Percentiles rank a stretch among this genome's conserved stretches.
Evolutionary conservation across 2,888 invertebrate species (phyloP).

Genomic region (Argyra leucocephala): DNA sequence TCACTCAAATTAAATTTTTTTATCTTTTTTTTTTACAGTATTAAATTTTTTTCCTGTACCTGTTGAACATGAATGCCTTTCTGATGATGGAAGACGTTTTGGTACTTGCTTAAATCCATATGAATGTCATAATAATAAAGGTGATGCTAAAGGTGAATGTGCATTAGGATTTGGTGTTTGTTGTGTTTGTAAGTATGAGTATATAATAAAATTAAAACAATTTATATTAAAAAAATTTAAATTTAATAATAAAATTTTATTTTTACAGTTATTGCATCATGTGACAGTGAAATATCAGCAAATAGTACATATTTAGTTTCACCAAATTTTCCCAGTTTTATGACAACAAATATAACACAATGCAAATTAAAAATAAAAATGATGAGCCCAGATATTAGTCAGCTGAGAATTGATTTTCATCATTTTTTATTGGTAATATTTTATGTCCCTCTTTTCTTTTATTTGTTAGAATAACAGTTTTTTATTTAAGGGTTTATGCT

Average conservation of each 20-base stretch:
- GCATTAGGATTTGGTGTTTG: conserved; percentile 78
- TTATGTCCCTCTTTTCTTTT: too few relatives aligned
- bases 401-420: conserved; percentile 71
- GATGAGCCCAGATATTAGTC: conserved; percentile 68
- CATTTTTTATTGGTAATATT: conserved; percentile 74
- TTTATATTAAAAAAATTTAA: neutral
- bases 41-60: conserved; percentile 77
- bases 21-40: conserved; percentile 45
- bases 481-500: too few relatives aligned
- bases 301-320: conserved; percentile 76
- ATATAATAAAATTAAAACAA: neutral
- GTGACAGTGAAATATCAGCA: conserved; percentile 61
- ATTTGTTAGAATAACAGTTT: too few relatives aligned
- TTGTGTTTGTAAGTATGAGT: conserved; percentile 69
- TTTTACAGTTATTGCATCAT: conserved; percentile 60
- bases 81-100: conserved; percentile 57
- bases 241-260: neutral
- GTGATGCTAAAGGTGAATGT: conserved; percentile 62
- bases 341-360: conserved; percentile 52
- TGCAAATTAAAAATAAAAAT: conserved; percentile 67
- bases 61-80: conserved; percentile 68
- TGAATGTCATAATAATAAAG: conserved; percentile 67
- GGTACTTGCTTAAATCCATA: conserved; percentile 77
- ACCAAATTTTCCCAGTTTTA: conserved; percentile 70
- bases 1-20: too few relatives aligned